Base-by-base conservation (phyloP, 1,140 invertebrate genomes). In the Dermatophagoides farinae region DNA sequence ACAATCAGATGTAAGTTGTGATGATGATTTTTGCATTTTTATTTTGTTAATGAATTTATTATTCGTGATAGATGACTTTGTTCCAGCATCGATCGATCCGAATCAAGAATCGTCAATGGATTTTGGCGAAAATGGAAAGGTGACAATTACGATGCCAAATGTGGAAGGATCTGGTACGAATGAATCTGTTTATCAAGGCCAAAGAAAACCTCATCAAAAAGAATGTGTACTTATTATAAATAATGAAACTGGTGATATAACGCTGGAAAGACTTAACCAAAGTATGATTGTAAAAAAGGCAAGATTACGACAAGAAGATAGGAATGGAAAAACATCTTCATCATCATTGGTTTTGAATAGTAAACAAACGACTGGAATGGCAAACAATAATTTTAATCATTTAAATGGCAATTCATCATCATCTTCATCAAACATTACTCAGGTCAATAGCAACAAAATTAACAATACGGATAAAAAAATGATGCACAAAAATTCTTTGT, bases 151-250 rank as follows among this genome's bases (percentile, higher is more conserved):
- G 62, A 85, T 93, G 62, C 89, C 89, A 64, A 86, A 95, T 79
- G 80, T 90, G 52, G 70, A 75, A 75, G 85, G 86, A 62, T 82
- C 86, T 63, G 88, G 86, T 39, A 82, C 84, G 40, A 79, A 83
- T 57, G 84, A 90, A 66, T 93, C 88, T 62, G 85, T 95, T 55
- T 95, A 91, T 71, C 91, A 89, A 75, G 90, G 91, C 49, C 87
- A 86, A 68, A 84, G 91, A 69, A 79, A 83, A 69, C 85, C 87
- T 44, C 88, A 87, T 71, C 78, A 81, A 54, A 87, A 90, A 76
- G 90, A 96, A 76, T 97, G 90, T 76, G 86, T 97, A 47, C 77
- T 96, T 11, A 90, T 97, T 57, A 87, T 92, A 64, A 88, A 96
- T 72, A 81, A 82, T 70, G 76, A 78, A 46, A 96, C 88, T 4